Base-by-base conservation (phyloP, 2,888 invertebrate genomes). In the Yponomeuta sedellus region DNA sequence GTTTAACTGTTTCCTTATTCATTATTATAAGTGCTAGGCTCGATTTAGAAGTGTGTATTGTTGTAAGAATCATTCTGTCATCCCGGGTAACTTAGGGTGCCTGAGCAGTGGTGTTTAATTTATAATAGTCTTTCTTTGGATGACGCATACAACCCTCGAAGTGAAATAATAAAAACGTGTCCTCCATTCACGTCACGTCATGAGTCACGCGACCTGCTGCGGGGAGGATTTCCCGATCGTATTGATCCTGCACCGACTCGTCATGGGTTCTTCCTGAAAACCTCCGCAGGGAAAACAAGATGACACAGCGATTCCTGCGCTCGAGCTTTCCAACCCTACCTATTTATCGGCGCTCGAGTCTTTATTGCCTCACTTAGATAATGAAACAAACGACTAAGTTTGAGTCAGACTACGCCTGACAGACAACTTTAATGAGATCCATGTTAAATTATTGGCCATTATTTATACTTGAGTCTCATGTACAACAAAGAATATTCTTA, bases 181-280 rank as follows among this genome's bases (percentile, higher is more conserved):
- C 5, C 25, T 20, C 58, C 59, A 39, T 39, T 25, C 28, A 1
- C 11, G 62, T 34, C 11, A n/a, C 28, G n/a, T 4, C 12, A 28
- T 64, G 64, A 64, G 64, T 64, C 64, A 64, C 28, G 20, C 40
- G 12, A 11, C 20, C 10, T 12, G 20, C 10, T 12, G 20, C 61
- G 0, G 34, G 40, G n/a, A 16, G 64, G 56, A 56, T 57, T 83
- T 72, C 82, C 76, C 58, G 65, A 76, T 67, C 80, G 82, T 82
- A 75, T 80, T 83, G 77, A 75, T 69, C 63, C 63, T 63, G 44
- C 64, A 63, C 67, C 70, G 69, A 78, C 77, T 78, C 80, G 78
- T 82, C 81, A 84, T 76, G 69, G 72, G 70, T 70, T 71, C 71
- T 73, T 70, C 76, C 76, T 67, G 66, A 67, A 62, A 69, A 74